phyloP scores from a whole-genome alignment of 2,113 vertebrate genomes.

The Stictonetta naevosa region DNA sequence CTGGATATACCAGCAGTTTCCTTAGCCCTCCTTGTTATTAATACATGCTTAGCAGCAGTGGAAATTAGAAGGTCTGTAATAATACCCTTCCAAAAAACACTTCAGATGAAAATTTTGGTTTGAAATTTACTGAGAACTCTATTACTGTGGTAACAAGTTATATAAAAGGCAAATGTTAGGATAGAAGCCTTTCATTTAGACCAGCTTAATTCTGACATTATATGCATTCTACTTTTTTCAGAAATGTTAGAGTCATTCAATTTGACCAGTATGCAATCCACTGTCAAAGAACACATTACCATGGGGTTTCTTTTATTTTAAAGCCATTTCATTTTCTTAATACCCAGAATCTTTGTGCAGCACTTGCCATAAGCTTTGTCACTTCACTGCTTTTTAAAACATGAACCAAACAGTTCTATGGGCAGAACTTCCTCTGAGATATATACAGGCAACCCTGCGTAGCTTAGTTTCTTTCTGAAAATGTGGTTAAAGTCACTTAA shows the following conservation, averaged over 20 bases:
- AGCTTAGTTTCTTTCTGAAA: constrained; percentile 22
- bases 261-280: constrained; percentile 1
- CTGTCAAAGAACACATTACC: constrained; percentile 19
- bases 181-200: constrained; percentile 48
- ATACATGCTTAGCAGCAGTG: constrained; percentile 39
- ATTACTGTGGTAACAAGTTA: constrained; percentile 30
- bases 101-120: constrained; percentile 52
- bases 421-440: neutral
- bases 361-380: neutral
- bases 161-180: constrained; percentile 18
- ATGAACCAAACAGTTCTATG: neutral
- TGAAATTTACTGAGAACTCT: constrained; percentile 67
- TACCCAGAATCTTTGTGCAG: constrained; percentile 18
- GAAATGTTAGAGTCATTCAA: constrained; percentile 7
- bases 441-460: neutral
- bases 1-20: constrained; percentile 32
- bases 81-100: constrained; percentile 63
- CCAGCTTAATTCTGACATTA: constrained; percentile 28
- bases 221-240: constrained; percentile 10
- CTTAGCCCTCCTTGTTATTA: constrained; percentile 45
- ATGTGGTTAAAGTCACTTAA: constrained; percentile 29
- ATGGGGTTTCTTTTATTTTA: constrained; percentile 18
- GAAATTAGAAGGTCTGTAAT: constrained; percentile 69
- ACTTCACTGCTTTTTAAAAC: neutral
- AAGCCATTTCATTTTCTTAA: constrained; percentile 36